Conservation (phyloP, 2,888 invertebrate genomes). For the Polyploca ridens region DNA sequence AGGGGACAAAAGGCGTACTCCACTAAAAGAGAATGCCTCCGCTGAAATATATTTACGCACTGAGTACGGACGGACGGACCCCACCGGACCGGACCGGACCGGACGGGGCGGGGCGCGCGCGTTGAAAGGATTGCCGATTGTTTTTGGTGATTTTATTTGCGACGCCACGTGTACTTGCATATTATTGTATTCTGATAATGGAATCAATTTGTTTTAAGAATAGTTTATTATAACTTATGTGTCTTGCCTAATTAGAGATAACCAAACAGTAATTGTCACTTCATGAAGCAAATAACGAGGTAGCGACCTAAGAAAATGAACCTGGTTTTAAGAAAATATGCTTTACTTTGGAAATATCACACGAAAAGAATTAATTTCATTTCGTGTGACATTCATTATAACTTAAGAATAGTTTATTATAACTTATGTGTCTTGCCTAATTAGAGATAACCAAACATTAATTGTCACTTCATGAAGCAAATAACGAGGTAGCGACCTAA, state of each 20-base stretch:
- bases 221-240: neutral
- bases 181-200: slow-evolving; percentile 32
- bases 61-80: slow-evolving; percentile 29
- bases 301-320: neutral
- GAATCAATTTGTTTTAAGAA: slow-evolving; percentile 31
- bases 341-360: neutral
- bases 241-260: too few relatives aligned
- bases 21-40: slow-evolving; percentile 48
- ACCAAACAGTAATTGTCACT: too few relatives aligned
- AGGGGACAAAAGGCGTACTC: slow-evolving; percentile 46
- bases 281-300: too few relatives aligned
- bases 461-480: too few relatives aligned
- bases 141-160: slow-evolving; percentile 29
- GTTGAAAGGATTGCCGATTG: slow-evolving; percentile 48
- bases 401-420: too few relatives aligned
- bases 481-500: neutral
- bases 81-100: neutral
- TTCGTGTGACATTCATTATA: too few relatives aligned
- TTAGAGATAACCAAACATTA: too few relatives aligned
- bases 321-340: neutral
- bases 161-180: slow-evolving; percentile 40
- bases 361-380: neutral
- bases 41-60: slow-evolving; percentile 52
- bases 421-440: neutral
- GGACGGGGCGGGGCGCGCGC: slow-evolving; percentile 12